A percentile compares a stretch with the other conserved stretches of the same genome.
phyloP scores from a whole-genome alignment of 2,113 vertebrate species.

The Bufo gargarizans region DNA sequence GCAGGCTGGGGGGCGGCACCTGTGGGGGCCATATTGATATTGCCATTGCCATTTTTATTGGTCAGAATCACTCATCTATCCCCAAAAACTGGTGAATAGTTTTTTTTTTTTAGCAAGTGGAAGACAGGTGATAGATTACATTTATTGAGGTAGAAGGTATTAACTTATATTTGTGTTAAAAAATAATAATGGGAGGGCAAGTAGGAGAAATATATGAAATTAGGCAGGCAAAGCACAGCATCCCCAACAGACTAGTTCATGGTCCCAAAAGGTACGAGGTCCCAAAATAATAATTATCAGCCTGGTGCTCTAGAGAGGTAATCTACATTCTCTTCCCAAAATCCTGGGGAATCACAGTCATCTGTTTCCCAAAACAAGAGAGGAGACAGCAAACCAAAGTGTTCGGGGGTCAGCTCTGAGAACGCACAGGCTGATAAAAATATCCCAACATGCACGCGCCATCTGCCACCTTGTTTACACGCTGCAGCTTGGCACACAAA shows the following conservation, averaged over 20 bases:
- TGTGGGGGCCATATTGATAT: too few relatives aligned
- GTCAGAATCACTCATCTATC: too few relatives aligned
- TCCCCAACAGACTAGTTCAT: neutral
- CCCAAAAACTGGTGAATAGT: too few relatives aligned
- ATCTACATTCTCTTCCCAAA: neutral
- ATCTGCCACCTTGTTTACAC: slow-evolving; percentile 48
- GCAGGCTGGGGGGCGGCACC: too few relatives aligned
- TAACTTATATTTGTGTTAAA: too few relatives aligned
- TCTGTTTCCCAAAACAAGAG: slow-evolving; percentile 50
- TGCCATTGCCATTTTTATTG: too few relatives aligned
- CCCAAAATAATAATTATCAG: neutral
- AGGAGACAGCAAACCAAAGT: neutral
- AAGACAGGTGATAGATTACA: too few relatives aligned
- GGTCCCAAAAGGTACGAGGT: neutral
- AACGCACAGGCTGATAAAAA: slow-evolving; percentile 38
- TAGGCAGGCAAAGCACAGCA: neutral
- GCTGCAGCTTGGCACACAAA: slow-evolving; percentile 30
- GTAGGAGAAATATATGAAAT: neutral
- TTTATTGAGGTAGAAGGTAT: too few relatives aligned
- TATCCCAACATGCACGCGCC: slow-evolving; percentile 22
- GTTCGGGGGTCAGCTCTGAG: slow-evolving; percentile 32
- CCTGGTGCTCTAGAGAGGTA: neutral
- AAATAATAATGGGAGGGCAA: too few relatives aligned
- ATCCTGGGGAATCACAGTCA: neutral
- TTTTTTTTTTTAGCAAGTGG: too few relatives aligned